phyloP scores from a whole-genome alignment of 2,888 invertebrate species.

The Carterocephalus palaemon region DNA sequence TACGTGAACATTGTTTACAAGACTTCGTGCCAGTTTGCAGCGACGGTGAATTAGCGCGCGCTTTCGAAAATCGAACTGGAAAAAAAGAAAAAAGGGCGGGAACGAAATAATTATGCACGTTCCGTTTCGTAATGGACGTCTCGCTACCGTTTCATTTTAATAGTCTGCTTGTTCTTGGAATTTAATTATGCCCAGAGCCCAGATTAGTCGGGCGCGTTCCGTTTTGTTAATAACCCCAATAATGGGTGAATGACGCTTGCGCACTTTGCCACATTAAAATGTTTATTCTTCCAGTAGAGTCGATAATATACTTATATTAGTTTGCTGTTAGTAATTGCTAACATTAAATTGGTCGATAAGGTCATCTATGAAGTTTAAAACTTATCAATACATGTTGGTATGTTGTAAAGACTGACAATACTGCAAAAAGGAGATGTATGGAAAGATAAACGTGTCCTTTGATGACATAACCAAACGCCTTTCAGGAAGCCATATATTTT shows the following conservation, averaged over 20 bases:
- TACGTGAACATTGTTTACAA: conserved; percentile 76
- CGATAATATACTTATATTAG: conserved; percentile 38
- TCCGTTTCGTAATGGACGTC: conserved; percentile 76
- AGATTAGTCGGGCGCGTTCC: conserved; percentile 72
- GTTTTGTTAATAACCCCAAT: conserved; percentile 76
- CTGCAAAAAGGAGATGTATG: neutral
- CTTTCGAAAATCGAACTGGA: conserved; percentile 70
- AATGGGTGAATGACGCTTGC: conserved; percentile 71
- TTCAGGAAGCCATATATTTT: conserved; percentile 1
- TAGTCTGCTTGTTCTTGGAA: conserved; percentile 76
- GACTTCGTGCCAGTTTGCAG: conserved; percentile 66
- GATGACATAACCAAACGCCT: neutral
- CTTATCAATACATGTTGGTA: no score
- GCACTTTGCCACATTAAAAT: conserved; percentile 42
- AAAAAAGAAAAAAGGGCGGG: conserved; percentile 69
- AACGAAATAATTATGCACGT: conserved; percentile 79
- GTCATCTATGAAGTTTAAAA: no score
- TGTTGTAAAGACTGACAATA: no score
- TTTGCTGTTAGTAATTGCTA: no score
- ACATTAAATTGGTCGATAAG: conserved; percentile 39
- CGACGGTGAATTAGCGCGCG: conserved; percentile 68
- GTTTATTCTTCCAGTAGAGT: conserved; percentile 46
- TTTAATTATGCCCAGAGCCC: conserved; percentile 72
- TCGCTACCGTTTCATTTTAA: conserved; percentile 77
- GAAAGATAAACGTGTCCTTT: no score